Conservation (phyloP, 2,888 invertebrate species). For the Ornithoptera priamus region DNA sequence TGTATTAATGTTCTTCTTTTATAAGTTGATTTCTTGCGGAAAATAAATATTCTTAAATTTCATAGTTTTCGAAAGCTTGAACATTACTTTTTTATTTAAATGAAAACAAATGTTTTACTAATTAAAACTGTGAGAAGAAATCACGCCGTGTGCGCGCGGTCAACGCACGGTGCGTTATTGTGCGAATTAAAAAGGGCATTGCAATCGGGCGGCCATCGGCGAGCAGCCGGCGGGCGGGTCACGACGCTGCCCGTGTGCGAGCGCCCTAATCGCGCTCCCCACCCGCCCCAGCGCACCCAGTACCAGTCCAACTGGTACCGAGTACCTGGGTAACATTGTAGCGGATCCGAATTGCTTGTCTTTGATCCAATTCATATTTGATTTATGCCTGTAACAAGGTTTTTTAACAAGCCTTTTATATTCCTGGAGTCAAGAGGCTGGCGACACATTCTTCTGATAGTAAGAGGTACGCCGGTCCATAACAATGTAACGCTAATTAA, state of each 20-base stretch:
- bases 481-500: too few species aligned
- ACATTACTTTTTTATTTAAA: neutral
- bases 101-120: neutral
- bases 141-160: constrained; percentile 36
- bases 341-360: neutral
- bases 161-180: constrained; percentile 59
- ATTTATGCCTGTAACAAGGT: neutral
- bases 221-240: constrained; percentile 52
- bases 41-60: too few species aligned
- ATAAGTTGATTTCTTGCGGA: too few species aligned
- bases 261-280: constrained; percentile 37
- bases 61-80: too few species aligned
- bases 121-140: constrained; percentile 6
- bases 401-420: too few species aligned
- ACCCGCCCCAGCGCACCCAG: constrained; percentile 26
- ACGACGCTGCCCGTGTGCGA: constrained; percentile 46
- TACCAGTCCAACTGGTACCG: constrained; percentile 11
- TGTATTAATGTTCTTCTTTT: too few species aligned
- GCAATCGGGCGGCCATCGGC: constrained; percentile 47
- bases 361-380: neutral
- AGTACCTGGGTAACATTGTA: neutral
- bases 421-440: too few species aligned
- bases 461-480: too few species aligned
- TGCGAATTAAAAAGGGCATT: constrained; percentile 63
- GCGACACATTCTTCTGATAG: too few species aligned